These are phyloP conservation scores for Leuctra nigra DNA, from an alignment of 2,888 invertebrate genomes.

Conservation along the genomic window DNA sequence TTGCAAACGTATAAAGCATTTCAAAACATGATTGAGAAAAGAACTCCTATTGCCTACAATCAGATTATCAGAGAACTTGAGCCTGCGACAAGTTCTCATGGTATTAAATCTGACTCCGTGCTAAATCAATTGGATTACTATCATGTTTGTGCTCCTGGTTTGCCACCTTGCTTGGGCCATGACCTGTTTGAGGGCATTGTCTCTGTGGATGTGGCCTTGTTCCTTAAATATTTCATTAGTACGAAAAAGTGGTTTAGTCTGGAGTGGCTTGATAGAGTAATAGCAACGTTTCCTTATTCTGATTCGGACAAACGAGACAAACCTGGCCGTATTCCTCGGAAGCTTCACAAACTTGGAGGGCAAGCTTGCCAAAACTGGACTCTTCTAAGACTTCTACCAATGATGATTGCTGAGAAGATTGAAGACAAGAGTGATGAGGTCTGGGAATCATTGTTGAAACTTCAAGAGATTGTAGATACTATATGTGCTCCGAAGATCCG, in stretches of 20 bases:
- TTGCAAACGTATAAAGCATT: neutral
- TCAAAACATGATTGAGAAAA: neutral
- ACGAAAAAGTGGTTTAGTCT: neutral
- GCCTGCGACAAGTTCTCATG: neutral
- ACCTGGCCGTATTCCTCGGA: neutral
- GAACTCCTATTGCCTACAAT: neutral
- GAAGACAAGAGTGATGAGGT: neutral
- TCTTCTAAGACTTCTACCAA: neutral
- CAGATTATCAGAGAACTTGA: neutral
- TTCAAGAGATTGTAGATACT: slow-evolving; percentile 1
- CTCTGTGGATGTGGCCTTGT: neutral
- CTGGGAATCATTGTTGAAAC: neutral
- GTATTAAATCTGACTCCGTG: neutral
- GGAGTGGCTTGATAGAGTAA: neutral
- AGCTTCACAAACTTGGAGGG: neutral
- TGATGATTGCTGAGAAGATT: neutral
- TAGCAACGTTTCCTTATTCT: neutral
- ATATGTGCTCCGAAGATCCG: neutral
- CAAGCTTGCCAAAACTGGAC: neutral
- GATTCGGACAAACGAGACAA: slow-evolving; percentile 1
- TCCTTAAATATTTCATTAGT: neutral
- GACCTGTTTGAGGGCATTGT: slow-evolving; percentile 16
- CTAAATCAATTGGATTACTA: neutral
- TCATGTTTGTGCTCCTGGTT: slow-evolving; percentile 2
- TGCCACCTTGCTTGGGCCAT: slow-evolving; percentile 10